These are phyloP conservation scores for Turdus rufiventris DNA, from an alignment of 2,113 vertebrate species.

Conservation along the genomic window DNA sequence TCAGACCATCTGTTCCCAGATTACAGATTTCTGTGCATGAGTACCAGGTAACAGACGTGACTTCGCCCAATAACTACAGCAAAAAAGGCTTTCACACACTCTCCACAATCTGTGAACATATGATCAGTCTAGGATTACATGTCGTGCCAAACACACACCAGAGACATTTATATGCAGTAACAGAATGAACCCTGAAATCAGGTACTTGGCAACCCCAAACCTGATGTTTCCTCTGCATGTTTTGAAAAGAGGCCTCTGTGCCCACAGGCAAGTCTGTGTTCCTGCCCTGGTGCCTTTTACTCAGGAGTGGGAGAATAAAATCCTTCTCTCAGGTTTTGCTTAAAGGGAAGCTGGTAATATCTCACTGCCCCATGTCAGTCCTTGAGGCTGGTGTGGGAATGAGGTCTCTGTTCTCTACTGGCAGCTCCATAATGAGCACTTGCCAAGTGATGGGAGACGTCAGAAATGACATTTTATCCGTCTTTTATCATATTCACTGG, in stretches of 20 bases:
- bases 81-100: constrained; percentile 66
- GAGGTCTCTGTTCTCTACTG: not conserved
- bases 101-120: constrained; percentile 68
- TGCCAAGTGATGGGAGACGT: not conserved
- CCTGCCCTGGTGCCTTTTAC: not conserved
- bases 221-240: not conserved
- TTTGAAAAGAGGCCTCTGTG: not conserved
- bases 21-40: constrained; percentile 65
- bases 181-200: constrained; percentile 54
- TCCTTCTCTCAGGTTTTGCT: not conserved
- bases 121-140: constrained; percentile 67
- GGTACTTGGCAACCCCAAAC: constrained; percentile 12
- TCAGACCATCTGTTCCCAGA: constrained; percentile 67
- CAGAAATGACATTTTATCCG: not conserved
- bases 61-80: constrained; percentile 55
- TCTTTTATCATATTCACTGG: not conserved
- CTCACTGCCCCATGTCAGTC: not conserved
- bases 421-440: not conserved
- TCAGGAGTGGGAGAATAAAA: not conserved
- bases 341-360: not conserved
- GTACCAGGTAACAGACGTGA: constrained; percentile 69
- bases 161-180: constrained; percentile 44
- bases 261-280: not conserved
- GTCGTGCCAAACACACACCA: constrained; percentile 60
- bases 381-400: not conserved